Percentiles rank a stretch among this genome's conserved stretches.
phyloP scores from a whole-genome alignment of 2,797 vertebrate species.

The Sebastes kiyomatsui region DNA sequence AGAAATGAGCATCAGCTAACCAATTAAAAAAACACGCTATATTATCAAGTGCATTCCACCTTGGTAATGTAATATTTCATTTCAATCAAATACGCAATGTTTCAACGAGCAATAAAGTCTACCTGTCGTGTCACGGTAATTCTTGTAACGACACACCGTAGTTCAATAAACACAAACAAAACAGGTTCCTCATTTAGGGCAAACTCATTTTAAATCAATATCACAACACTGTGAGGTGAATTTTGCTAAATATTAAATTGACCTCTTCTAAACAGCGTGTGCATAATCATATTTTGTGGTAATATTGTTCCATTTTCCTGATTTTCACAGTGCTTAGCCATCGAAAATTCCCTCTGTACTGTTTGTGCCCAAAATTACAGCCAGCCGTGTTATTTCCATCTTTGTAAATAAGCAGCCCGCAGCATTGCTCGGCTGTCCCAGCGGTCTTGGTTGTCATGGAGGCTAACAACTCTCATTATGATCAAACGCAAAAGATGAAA shows the following conservation, averaged over 20 bases:
- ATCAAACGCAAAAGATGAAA: constrained; percentile 73
- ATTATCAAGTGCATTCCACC: not conserved
- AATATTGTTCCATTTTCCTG: constrained; percentile 35
- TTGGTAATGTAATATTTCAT: not conserved
- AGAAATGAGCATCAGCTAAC: not conserved
- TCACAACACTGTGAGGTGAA: constrained; percentile 1
- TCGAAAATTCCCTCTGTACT: constrained; percentile 50
- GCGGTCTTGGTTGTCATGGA: constrained; percentile 75
- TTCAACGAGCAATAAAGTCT: not conserved
- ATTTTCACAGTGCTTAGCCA: constrained; percentile 34
- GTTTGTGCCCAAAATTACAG: constrained; percentile 56
- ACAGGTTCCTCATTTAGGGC: not conserved
- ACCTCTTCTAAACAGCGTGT: constrained; percentile 20
- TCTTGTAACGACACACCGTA: not conserved
- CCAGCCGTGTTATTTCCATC: constrained; percentile 59
- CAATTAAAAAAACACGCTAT: not conserved
- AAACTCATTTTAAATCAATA: constrained; percentile 7
- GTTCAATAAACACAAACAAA: not conserved
- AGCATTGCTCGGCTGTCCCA: constrained; percentile 53
- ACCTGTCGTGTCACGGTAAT: not conserved
- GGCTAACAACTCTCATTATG: constrained; percentile 76
- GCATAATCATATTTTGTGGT: constrained; percentile 13
- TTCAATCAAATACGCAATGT: not conserved
- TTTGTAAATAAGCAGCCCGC: constrained; percentile 66
- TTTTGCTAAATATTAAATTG: constrained; percentile 14